Conservation (phyloP, 92 coral and sea anemone genomes). For the Micromussa lordhowensis region DNA sequence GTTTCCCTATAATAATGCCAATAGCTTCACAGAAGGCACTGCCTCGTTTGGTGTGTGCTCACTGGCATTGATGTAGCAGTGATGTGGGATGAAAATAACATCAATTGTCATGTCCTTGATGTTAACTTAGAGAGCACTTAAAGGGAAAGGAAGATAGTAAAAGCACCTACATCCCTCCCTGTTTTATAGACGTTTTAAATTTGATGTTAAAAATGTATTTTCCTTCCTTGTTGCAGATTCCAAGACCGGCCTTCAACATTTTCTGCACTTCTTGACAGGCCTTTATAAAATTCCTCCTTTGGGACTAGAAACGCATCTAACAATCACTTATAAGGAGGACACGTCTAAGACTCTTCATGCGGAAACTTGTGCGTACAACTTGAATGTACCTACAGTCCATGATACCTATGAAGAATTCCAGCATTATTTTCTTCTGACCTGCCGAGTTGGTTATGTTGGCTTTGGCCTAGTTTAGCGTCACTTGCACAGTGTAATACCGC, state of each 20-base stretch:
- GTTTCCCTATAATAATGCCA: neutral
- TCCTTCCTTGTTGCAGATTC: constrained; percentile 13
- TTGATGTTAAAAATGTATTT: neutral
- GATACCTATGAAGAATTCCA: constrained; percentile 47
- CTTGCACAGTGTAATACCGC: constrained; percentile 22
- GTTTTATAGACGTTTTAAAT: neutral
- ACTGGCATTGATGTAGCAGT: neutral
- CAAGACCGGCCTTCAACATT: constrained; percentile 3
- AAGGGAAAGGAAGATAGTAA: neutral
- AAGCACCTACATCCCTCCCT: neutral
- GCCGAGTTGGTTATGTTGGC: constrained; percentile 40
- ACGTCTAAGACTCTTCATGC: constrained; percentile 41
- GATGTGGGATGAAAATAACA: neutral
- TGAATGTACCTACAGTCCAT: constrained; percentile 53
- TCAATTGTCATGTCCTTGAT: neutral
- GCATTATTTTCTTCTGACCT: constrained; percentile 28
- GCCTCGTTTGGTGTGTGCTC: neutral
- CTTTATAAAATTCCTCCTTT: constrained; percentile 31
- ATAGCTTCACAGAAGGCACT: constrained; percentile 11
- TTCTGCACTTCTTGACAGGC: constrained; percentile 19
- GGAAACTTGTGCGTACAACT: constrained; percentile 35
- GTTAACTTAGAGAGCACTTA: neutral
- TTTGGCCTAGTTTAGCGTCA: constrained; percentile 55
- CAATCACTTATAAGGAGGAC: constrained; percentile 24
- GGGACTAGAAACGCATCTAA: constrained; percentile 28